Base-by-base conservation (phyloP, 2,888 invertebrate species). In the Axea sp. region DNA sequence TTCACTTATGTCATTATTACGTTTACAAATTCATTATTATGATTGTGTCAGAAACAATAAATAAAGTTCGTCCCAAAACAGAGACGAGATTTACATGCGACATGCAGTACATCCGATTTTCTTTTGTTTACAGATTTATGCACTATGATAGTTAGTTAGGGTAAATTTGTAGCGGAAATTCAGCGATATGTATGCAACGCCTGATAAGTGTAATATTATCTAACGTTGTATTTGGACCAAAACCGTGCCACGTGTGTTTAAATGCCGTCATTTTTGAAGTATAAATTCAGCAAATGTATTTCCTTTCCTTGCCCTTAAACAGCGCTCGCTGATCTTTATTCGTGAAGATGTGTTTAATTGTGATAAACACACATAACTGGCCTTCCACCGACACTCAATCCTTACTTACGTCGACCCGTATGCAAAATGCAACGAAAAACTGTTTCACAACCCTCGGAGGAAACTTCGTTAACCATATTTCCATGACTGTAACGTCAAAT, bases 391-490 rank as follows among this genome's bases (percentile, higher is more conserved):
- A n/a, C n/a, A n/a, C n/a, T n/a, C n/a, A n/a, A n/a, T n/a, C n/a
- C n/a, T n/a, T n/a, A n/a, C n/a, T n/a, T n/a, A n/a, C n/a, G n/a
- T n/a, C 49, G 35, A 33, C 7, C 35, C 24, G 7, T 24, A 8
- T 24, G 24, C 24, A n/a, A 24, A 51, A 35, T 51, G 35, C 35
- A 35, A 24, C 7, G 22, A 6, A 24, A 35, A 51, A 33, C 49
- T 35, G 41, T 55, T 39, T 39, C 39, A 41, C 4, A 14, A 31
- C 22, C 31, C 22, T 41, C 22, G 19, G 7, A 41, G 14, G 14
- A 55, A 55, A 55, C 22, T 39, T 14, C 19, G 55, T 41, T 41
- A 39, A 41, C 55, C 41, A n/a, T n/a, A n/a, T n/a, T n/a, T n/a
- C n/a, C n/a, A n/a, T n/a, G n/a, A n/a, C n/a, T n/a, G n/a, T n/a